Evolutionary conservation across 2,113 vertebrate species (phyloP).

Genomic region (Protobothrops flavoviridis): DNA sequence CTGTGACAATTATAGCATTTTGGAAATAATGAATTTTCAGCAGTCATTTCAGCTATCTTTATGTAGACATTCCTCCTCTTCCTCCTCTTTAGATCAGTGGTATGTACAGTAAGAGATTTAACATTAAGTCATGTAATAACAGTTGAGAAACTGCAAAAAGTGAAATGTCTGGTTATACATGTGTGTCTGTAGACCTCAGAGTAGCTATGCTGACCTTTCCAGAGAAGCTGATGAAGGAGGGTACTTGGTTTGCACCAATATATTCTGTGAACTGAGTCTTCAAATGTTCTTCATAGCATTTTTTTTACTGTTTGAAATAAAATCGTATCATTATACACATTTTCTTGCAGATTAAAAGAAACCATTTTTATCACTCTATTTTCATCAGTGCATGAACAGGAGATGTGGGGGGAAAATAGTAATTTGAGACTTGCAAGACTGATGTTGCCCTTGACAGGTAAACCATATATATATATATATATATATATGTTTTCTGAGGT

Average conservation of each 20-base stretch:
- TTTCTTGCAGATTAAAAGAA: not conserved
- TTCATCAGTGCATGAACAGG: not conserved
- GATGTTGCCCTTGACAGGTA: too few species aligned
- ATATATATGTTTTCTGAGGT: too few species aligned
- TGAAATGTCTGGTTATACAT: not conserved
- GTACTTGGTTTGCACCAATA: not conserved
- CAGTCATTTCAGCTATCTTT: constrained; percentile 26
- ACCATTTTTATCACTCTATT: not conserved
- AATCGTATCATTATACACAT: not conserved
- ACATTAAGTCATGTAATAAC: not conserved
- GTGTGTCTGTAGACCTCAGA: not conserved
- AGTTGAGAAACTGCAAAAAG: not conserved
- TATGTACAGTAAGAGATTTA: constrained; percentile 33
- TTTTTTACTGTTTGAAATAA: not conserved
- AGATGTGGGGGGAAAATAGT: not conserved
- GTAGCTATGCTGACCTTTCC: not conserved
- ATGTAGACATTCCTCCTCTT: constrained; percentile 27
- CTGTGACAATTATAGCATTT: constrained; percentile 29
- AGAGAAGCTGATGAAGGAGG: not conserved
- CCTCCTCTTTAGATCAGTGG: not conserved
- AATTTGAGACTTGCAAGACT: not conserved
- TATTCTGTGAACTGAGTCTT: not conserved
- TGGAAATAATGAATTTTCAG: constrained; percentile 31
- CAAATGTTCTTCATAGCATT: not conserved
- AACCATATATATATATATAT: too few species aligned